Base-by-base conservation (phyloP, 2,888 invertebrate genomes). In the Macrostomum cliftonense region DNA sequence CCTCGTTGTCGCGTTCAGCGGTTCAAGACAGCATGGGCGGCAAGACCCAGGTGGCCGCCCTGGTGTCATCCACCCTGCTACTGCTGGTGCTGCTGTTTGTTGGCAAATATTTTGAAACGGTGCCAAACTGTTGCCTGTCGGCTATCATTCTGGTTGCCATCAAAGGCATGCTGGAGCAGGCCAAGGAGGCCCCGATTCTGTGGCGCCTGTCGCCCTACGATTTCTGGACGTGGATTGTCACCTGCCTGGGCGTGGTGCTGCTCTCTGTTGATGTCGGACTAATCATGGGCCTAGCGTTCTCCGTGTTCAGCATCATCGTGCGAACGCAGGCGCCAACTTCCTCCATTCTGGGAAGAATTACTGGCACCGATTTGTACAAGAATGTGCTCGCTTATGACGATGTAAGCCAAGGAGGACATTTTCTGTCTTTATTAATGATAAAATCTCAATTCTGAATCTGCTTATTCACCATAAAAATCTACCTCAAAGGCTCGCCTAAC, bases 1-100 rank as follows among this genome's bases (percentile, higher is more conserved):
- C 70, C 19, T 74, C 75, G 2, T 59, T 75, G 49, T 73, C 74
- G 13, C 59, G 75, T 49, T 73, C 74, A 51, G 57, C 75, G 14
- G 83, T 89, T 45, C 87, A 87, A 62, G 80, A 83, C 59, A 77
- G 79, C 57, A 83, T 84, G 1, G 89, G 89, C 13, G 83, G 84
- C 37, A 81, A 78, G 61, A 85, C 87, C 0, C 84, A 86, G 64
- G 67, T 74, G 43, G 82, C 86, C 1, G 81, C 83, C 0, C 62
- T 87, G 17, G 76, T 89, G 45, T 84, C 86, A 2, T 82, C 83
- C 52, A 46, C 67, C 1, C 73, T 88, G 28, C 72, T 91, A 14
- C 71, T 87, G 2, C 73, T 80, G 56, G 82, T 89, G 45, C 72
- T 91, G 53, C 72, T 89, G 47, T 83, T 82, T 77, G 77, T 89